Evolutionary conservation across 1,140 invertebrate genomes (phyloP).

Genomic region (Pogonomyrmex californicus): DNA sequence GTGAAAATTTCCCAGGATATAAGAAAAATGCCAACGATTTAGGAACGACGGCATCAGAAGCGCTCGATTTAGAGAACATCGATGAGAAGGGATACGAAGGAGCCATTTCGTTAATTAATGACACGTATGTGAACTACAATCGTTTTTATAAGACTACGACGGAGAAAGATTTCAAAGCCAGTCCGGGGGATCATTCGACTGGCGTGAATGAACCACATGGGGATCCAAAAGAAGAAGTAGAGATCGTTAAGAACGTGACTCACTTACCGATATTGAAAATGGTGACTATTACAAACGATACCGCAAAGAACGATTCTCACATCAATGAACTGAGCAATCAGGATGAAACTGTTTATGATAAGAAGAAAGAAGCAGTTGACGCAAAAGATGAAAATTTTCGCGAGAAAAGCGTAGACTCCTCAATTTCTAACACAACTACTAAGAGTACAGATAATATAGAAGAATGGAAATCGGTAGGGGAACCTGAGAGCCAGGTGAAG

Average conservation of each 20-base stretch:
- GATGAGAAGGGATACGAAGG: slow-evolving; percentile 38
- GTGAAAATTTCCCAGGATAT: not conserved
- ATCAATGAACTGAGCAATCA: not conserved
- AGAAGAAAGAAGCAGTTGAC: not conserved
- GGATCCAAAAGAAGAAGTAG: slow-evolving; percentile 80
- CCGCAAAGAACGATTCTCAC: not conserved
- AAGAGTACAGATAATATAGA: not conserved
- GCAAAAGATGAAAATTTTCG: slow-evolving; percentile 9
- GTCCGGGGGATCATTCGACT: not conserved
- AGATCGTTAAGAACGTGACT: slow-evolving; percentile 75
- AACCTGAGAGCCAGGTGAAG: not conserved
- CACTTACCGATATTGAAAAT: slow-evolving; percentile 69
- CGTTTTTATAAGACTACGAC: slow-evolving; percentile 32
- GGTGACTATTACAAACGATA: slow-evolving; percentile 22
- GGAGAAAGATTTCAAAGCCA: not conserved
- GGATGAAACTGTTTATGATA: not conserved
- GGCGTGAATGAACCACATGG: slow-evolving; percentile 25
- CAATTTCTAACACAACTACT: not conserved
- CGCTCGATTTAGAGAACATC: slow-evolving; percentile 21
- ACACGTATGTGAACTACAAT: slow-evolving; percentile 82
- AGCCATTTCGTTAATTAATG: slow-evolving; percentile 79
- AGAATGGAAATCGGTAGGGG: not conserved
- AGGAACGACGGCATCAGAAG: slow-evolving; percentile 56
- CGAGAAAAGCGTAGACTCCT: not conserved
- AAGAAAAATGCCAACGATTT: not conserved